phyloP scores from a whole-genome alignment of 2,113 vertebrate species.

The Petrocephalus microphthalmus region DNA sequence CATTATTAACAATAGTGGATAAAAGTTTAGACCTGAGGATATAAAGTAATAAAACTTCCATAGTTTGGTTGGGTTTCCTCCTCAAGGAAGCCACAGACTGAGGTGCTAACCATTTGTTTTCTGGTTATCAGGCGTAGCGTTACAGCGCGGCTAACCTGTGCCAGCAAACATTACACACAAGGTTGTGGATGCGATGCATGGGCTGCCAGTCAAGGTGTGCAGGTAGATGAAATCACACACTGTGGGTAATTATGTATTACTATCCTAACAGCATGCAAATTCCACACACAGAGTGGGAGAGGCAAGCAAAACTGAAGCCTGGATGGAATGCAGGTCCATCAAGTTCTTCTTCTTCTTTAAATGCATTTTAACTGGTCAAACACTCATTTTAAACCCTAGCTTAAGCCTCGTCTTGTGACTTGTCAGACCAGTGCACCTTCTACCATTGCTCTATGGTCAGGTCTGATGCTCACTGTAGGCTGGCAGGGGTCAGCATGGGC shows the following conservation, averaged over 20 bases:
- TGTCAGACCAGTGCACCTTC: no score
- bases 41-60: neutral
- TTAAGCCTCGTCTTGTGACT: no score
- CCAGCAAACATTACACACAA: neutral
- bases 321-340: neutral
- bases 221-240: neutral
- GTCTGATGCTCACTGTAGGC: no score
- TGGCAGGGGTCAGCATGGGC: no score
- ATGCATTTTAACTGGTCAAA: no score
- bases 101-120: neutral
- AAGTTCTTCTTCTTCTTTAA: neutral
- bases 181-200: neutral
- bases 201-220: neutral
- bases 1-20: neutral
- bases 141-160: neutral
- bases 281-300: neutral
- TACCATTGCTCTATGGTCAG: no score
- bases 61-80: neutral
- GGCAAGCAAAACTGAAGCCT: neutral
- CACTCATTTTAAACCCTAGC: no score
- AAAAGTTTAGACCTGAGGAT: neutral
- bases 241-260: neutral
- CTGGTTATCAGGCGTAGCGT: neutral
- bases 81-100: neutral
- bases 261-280: neutral